Conservation (phyloP, 2,888 invertebrate genomes). For the Tipula vernalis region DNA sequence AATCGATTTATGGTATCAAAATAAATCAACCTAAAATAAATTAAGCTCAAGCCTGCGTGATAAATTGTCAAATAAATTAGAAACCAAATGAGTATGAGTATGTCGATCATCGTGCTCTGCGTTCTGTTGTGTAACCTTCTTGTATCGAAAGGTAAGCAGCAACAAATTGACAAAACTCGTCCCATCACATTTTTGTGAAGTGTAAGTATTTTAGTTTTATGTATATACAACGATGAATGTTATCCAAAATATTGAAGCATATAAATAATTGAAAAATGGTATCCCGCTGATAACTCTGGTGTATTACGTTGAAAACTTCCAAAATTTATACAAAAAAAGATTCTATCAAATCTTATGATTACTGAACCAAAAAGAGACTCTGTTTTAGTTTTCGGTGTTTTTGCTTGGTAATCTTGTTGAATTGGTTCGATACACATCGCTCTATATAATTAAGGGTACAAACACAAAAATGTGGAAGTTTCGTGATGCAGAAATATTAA, state of each 20-base stretch:
- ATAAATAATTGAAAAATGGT: not conserved
- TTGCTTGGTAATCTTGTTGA: not conserved
- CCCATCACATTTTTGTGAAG: not conserved
- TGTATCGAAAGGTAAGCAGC: not conserved
- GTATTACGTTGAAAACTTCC: not conserved
- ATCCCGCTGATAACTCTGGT: not conserved
- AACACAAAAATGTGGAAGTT: not conserved
- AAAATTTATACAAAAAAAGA: not conserved
- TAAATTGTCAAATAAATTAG: slow-evolving; percentile 10
- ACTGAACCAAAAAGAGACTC: not conserved
- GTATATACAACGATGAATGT: not conserved
- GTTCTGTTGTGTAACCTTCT: not conserved
- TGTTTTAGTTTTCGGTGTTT: not conserved
- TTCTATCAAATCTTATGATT: not conserved
- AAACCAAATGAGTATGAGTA: not conserved
- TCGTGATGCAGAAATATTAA: not conserved
- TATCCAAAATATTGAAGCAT: not conserved
- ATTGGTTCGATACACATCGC: not conserved
- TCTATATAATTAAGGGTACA: not conserved
- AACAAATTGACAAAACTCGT: not conserved
- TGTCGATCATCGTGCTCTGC: not conserved
- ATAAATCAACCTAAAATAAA: not conserved
- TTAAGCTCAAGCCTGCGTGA: slow-evolving; percentile 9
- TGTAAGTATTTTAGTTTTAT: not conserved
- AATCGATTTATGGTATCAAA: not conserved